phyloP scores from a whole-genome alignment of 2,888 invertebrate genomes.

The Cryptops parisi region DNA sequence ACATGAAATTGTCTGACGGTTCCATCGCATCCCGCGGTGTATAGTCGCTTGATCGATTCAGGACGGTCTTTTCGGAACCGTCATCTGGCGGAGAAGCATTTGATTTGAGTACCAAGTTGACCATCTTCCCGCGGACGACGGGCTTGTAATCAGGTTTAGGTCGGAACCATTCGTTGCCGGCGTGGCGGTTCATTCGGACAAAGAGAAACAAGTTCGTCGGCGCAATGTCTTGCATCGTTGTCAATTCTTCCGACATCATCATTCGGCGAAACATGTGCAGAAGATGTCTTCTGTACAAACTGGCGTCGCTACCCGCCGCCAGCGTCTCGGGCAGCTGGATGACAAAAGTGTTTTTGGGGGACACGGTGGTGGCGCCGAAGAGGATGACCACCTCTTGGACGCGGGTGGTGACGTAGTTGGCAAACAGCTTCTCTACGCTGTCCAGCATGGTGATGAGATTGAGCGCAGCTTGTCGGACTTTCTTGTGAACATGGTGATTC shows the following conservation, averaged over 20 bases:
- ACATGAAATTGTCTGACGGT: not conserved
- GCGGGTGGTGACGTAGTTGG: not conserved
- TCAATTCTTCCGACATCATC: not conserved
- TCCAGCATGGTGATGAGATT: not conserved
- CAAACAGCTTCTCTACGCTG: not conserved
- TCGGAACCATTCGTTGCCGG: constrained; percentile 4
- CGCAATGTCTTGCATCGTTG: not conserved
- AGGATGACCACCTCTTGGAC: constrained; percentile 5
- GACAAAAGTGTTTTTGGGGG: constrained; percentile 4
- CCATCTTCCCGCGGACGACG: not conserved
- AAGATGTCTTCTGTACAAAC: not conserved
- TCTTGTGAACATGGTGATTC: not conserved
- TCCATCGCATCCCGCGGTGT: not conserved
- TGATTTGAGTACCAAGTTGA: not conserved
- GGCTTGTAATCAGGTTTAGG: constrained; percentile 11
- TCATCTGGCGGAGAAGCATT: not conserved
- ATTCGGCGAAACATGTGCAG: not conserved
- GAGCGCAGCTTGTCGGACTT: not conserved
- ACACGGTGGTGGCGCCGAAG: not conserved
- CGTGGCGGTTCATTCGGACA: not conserved
- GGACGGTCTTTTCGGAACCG: not conserved
- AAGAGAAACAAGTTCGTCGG: constrained; percentile 3
- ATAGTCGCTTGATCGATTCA: not conserved
- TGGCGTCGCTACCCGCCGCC: not conserved
- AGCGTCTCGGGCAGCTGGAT: not conserved